Evolutionary conservation across 2,113 vertebrate species (phyloP), one percentile per base, ranked within the genome.

Genomic region (Apeltes quadracus): DNA sequence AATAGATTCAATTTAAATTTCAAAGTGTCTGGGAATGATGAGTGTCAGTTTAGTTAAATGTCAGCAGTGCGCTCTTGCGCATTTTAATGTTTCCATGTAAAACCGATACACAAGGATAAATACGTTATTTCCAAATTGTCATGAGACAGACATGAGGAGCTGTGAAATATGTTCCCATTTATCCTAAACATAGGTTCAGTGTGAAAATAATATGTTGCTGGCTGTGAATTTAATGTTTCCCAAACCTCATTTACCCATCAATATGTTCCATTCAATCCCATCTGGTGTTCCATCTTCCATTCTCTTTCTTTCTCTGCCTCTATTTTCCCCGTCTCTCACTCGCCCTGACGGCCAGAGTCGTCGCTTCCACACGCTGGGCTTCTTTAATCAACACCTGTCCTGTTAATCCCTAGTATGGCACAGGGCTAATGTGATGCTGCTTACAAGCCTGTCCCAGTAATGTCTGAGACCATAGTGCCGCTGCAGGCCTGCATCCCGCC

Each of bases 381-480:
- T 78, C 88, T 90, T 91, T 91, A 91, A 91, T 91, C 88, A 90
- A 89, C 91, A 93, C 93, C 92, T 93, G 91, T 93, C 92, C 92
- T 79, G 91, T 93, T 92, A 92, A 92, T 92, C 88, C 88, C 81
- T n/a, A 64, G 72, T 80, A 75, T 87, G 86, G 87, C 92, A 87
- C 76, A 44, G 74, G 87, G 88, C 86, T 92, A 92, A 92, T 92
- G 90, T 59, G 78, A 83, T 73, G 77, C 82, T 75, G 78, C 89
- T 90, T 88, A 86, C 85, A 82, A 82, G 84, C 73, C 79, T 84
- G 87, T 88, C 23, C 69, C 55, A 58, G 75, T 91, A 91, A 91
- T 90, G 84, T 76, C 81, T 79, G 67, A 72, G 77, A 84, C 72
- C 68, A 75, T 83, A 69, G 76, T 84, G 78, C 84, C 55, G 85